Evolutionary conservation across 2,113 vertebrate species (phyloP).

Genomic region (Malurus alboscapulatus): DNA sequence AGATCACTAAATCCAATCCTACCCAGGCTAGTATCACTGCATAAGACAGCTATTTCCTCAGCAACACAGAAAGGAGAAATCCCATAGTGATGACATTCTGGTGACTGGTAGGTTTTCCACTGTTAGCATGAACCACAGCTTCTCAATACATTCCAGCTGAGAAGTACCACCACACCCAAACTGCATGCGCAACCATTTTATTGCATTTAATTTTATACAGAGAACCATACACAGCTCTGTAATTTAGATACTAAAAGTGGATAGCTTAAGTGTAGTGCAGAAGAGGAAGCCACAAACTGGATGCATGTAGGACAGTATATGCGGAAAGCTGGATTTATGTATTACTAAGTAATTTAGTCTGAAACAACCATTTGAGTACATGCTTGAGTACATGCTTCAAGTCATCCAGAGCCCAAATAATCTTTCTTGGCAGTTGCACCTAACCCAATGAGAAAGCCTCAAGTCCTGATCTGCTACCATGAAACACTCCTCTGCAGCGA

Average conservation of each 20-base stretch:
- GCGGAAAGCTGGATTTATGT: background rate
- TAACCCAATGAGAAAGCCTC: background rate
- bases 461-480: background rate
- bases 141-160: background rate
- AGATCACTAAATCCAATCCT: background rate
- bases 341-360: background rate
- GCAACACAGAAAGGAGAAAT: background rate
- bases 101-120: background rate
- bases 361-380: background rate
- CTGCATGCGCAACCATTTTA: background rate
- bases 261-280: background rate
- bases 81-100: background rate
- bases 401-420: background rate
- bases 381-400: background rate
- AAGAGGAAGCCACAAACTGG: background rate
- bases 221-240: background rate
- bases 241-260: constrained; percentile 7
- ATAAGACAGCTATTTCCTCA: background rate
- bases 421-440: background rate
- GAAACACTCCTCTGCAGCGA: background rate
- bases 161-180: background rate
- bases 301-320: background rate
- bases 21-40: background rate
- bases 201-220: background rate
- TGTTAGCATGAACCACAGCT: background rate